Base-by-base conservation (phyloP, 2,888 invertebrate species). In the Caradrina kadenii region DNA sequence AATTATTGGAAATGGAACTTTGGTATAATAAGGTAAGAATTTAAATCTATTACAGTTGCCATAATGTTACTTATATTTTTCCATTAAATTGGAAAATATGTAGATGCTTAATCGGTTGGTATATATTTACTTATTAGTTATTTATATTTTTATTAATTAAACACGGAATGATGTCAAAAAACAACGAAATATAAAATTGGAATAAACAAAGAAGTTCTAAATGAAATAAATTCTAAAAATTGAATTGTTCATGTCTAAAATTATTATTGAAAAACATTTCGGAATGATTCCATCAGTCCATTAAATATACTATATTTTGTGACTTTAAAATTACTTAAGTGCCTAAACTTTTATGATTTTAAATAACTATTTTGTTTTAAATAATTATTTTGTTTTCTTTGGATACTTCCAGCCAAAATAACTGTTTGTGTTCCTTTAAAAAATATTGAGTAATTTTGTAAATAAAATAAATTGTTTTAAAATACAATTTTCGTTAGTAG, bases 221-320 rank as follows among this genome's bases (percentile, higher is more conserved):
- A 63, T 55, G 65, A 73, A 63, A 3, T 60, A 1, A 54, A 63
- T 50, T 58, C 63, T 60, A 76, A 82, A 58, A 76, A 68, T 61
- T 71, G 75, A 60, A 13, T 68, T 50, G 65, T 71, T 65, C 48
- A 63, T 77, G 53, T 70, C 60, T 80, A 65, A 65, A 63, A 79
- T 63, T 71, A 54, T 63, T 53, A 69, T 58, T 62, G 60, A 55
- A 66, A 69, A 62, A 75, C 56, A 69, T 59, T 72, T 76, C 84
- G 91, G 91, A 91, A 91, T 91, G 90, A 88, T 86, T 79, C 79
- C 75, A 84, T 89, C 86, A 88, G 86, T 86, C 85, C 86, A 74
- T 80, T 74, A 63, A 67, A 79, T 55, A 67, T 53, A 35, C 74
- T 50, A 56, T 68, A 68, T 52, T 68, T 74, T 69, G 49, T 65